phyloP scores from a whole-genome alignment of 1,140 invertebrate species.

The Schlechtendalia chinensis region DNA sequence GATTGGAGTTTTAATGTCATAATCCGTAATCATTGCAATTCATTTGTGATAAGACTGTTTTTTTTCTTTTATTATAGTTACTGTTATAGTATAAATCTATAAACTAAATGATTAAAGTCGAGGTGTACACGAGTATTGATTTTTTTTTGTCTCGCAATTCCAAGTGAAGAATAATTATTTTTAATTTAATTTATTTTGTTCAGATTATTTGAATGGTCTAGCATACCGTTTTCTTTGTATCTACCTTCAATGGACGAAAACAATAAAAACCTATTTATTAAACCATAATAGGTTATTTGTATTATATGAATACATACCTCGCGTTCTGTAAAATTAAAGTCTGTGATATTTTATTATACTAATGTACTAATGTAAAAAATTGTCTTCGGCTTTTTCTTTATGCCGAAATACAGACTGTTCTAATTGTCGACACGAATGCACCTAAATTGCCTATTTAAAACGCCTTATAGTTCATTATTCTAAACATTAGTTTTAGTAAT shows the following conservation, averaged over 20 bases:
- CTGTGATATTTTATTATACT: background rate
- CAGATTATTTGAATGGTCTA: background rate
- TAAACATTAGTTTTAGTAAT: background rate
- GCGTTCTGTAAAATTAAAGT: background rate
- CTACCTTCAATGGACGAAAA: background rate
- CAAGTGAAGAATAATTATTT: background rate
- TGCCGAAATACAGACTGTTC: background rate
- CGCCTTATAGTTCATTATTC: slow-evolving; percentile 23
- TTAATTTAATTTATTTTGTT: background rate
- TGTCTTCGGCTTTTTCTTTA: background rate
- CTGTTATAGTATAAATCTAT: background rate
- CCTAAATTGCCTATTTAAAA: slow-evolving; percentile 46
- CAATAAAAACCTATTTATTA: slow-evolving; percentile 25
- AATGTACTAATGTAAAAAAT: background rate
- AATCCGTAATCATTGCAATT: no score
- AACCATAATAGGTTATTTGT: background rate
- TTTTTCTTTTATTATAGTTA: background rate
- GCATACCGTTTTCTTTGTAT: background rate
- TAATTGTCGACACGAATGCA: background rate
- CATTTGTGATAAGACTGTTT: background rate
- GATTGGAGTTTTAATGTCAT: no score
- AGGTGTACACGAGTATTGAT: background rate
- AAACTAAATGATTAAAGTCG: background rate
- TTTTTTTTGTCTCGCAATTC: background rate
- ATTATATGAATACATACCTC: background rate